A percentile compares a stretch with the other conserved stretches of the same genome.
These are phyloP conservation scores for Lepilemur septentrionalis DNA, from an alignment of 2,797 vertebrate genomes.

Conservation along the genomic window DNA sequence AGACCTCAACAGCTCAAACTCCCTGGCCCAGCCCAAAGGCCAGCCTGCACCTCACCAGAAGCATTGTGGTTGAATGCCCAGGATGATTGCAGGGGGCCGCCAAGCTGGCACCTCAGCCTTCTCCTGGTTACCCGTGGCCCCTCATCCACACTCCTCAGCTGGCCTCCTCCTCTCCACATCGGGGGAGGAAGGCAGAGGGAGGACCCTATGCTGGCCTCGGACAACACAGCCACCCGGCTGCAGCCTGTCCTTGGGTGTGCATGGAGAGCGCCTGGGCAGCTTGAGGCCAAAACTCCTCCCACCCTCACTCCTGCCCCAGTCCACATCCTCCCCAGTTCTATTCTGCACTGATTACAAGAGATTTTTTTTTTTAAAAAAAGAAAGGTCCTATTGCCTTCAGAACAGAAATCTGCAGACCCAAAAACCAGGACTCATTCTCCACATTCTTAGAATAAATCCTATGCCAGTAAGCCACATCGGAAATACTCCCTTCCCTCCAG, in stretches of 20 bases:
- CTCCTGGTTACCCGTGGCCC: not conserved
- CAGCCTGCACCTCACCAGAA: not conserved
- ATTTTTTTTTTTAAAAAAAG: not conserved
- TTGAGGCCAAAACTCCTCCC: not conserved
- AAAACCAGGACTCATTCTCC: not conserved
- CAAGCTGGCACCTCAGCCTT: not conserved
- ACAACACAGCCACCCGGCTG: not conserved
- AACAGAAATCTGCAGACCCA: not conserved
- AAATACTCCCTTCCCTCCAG: not conserved
- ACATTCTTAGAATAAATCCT: not conserved
- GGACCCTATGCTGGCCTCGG: not conserved
- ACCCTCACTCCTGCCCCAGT: not conserved
- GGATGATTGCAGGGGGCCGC: not conserved
- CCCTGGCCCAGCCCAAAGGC: not conserved
- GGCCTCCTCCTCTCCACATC: not conserved
- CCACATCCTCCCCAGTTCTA: not conserved
- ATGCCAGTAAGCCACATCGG: too few relatives aligned
- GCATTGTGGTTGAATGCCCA: not conserved
- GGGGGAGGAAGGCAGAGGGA: not conserved
- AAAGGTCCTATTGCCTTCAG: not conserved
- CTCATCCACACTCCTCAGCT: not conserved
- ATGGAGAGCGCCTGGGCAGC: rapidly evolving
- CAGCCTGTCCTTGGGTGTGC: rapidly evolving
- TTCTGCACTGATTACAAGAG: not conserved
- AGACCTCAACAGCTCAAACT: not conserved